Evolutionary conservation across 2,797 vertebrate species (phyloP), one percentile per base, ranked within the genome.

Genomic region (Zalophus californianus): DNA sequence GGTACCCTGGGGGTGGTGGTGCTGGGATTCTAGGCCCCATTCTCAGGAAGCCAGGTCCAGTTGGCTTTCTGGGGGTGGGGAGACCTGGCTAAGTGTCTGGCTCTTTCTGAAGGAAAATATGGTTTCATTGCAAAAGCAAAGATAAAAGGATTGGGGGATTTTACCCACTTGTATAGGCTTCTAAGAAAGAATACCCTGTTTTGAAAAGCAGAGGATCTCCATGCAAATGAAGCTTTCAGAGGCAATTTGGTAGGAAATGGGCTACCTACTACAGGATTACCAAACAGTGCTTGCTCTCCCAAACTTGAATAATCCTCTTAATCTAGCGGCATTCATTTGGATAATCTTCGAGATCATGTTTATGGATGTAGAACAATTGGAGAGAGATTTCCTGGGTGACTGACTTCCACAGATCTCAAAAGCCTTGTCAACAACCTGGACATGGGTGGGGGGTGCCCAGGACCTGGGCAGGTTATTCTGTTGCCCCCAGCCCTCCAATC

Each of bases 241-340:
- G 60, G 88, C 72, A 94, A 92, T 87, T 94, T 83, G 68, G 64
- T 72, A n/a, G 80, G 68, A 97, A 96, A 95, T 60, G 13, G 58
- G 64, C 56, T n/a, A 35, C n/a, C 84, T 91, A 2, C 85, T 79
- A 87, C 52, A 27, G 0, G 5, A 68, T 97, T 86, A 48, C 48
- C 64, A 58, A 52, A 16, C 32, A 52, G 44, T 20, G 16, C 54
- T 72, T 1, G 15, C 32, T 77, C 21, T 64, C 44, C 80, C 64
- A 82, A 56, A 58, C 73, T 68, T n/a, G 50, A 92, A 90, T 50
- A 93, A 93, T 90, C 78, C 41, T 77, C 38, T 90, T 90, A 86
- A 92, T 95, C 84, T 50, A 60, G 21, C 52, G 12, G 38, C 52
- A 70, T 90, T 98, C 93, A 88, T 87, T 94, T 83, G 79, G 83